Conservation (phyloP, 2,888 invertebrate genomes). For the Eupithecia tripunctaria region DNA sequence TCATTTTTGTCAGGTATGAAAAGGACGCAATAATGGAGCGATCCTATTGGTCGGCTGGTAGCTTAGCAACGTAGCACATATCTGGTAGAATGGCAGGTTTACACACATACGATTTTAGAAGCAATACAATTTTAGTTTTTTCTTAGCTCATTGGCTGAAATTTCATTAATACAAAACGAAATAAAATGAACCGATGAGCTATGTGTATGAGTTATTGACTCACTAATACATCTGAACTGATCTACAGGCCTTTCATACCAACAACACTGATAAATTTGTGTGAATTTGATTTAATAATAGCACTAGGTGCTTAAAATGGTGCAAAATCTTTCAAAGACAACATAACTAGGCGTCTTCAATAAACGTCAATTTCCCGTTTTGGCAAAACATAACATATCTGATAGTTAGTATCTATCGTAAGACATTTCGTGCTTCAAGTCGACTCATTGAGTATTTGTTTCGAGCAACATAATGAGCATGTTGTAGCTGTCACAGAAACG, state of each 20-base stretch:
- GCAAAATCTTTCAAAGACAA: not conserved
- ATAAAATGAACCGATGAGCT: not conserved
- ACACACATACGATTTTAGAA: not conserved
- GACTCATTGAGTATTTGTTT: not conserved
- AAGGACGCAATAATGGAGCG: too few species aligned
- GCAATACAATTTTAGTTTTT: too few species aligned
- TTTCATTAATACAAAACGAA: not conserved
- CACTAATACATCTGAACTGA: not conserved
- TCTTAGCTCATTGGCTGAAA: not conserved
- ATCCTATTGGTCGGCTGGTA: too few species aligned
- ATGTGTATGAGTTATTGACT: not conserved
- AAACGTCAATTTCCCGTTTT: not conserved
- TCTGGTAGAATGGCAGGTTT: too few species aligned
- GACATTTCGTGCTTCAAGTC: not conserved
- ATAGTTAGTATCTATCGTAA: not conserved
- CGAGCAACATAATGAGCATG: not conserved
- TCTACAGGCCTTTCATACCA: not conserved
- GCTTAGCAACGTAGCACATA: too few species aligned
- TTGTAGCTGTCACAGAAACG: not conserved
- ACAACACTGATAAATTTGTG: not conserved
- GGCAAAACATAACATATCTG: slow-evolving; percentile 4
- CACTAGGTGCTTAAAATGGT: not conserved
- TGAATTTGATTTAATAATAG: not conserved
- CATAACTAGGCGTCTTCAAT: not conserved
- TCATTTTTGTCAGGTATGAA: too few species aligned